A percentile compares a stretch with the other conserved stretches of the same genome.
phyloP scores from a whole-genome alignment of 2,113 vertebrate genomes.

The Felis catus region F.catus_Fca126_mat1.0 CM031411.1:90792501-90793000 shows the following conservation, averaged over 20 bases:
- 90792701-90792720: neutral
- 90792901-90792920: neutral
- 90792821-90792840: conserved; percentile 7
- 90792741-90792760: neutral
- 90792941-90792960: neutral
- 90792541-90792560: neutral
- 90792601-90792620: neutral
- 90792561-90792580: conserved; percentile 48
- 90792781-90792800: neutral
- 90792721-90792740: neutral
- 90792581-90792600: neutral
- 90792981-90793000: neutral
- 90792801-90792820: conserved; percentile 1
- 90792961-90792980: neutral
- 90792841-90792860: conserved; percentile 30
- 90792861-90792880: conserved; percentile 7
- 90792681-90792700: neutral
- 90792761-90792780: neutral
- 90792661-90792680: neutral
- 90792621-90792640: neutral
- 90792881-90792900: neutral
- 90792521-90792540: conserved; percentile 17
- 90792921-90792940: neutral
- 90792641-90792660: neutral
- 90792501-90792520: conserved; percentile 5